Base-by-base conservation (phyloP, 2,113 vertebrate species). In the Pardalotus punctatus region DNA sequence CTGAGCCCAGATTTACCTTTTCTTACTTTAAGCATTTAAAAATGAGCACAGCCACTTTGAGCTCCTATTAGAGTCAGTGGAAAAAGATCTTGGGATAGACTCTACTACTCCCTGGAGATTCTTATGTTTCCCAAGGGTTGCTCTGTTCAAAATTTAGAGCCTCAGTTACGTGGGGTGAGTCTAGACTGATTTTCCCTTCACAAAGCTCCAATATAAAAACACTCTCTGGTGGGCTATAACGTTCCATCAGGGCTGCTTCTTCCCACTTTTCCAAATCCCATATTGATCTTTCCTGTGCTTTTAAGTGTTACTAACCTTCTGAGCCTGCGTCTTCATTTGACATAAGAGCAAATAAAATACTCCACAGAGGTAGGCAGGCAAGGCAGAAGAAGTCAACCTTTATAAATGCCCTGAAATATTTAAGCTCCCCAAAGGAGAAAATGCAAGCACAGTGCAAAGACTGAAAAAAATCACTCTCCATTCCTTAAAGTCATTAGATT, bases 281-380 rank as follows among this genome's bases (percentile, higher is more conserved):
- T 71, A 86, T 86, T 92, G 92, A 95, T 91, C 60, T 87, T 94
- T 83, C 82, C 43, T 78, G 31, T 66, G 50, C 48, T 88, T 94
- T 93, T 93, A 92, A 93, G 90, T 70, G 85, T 85, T 94, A 67
- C 79, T 85, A 90, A 95, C 64, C 83, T 93, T 95, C 88, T 73
- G 56, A 92, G 60, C 64, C 80, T 92, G 64, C 77, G 74, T 88
- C 76, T 95, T 93, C 86, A 73, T 92, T 86, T 94, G 86, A 88
- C n/a, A 22, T 58, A 83, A 86, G 64, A 81, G 31, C 43, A 67
- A 95, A 91, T 92, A 88, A 94, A 96, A 83, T 43, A 76, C 85
- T 58, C 51, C 43, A 43, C 56, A 56, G 80, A 88, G 77, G 28
- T 66, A 91, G 48, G 33, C 62, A 62, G 31, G 65, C 64, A 81